Evolutionary conservation across 2,113 vertebrate species (phyloP), one percentile per base, ranked within the genome.

Genomic region (Turdus rufiventris): DNA sequence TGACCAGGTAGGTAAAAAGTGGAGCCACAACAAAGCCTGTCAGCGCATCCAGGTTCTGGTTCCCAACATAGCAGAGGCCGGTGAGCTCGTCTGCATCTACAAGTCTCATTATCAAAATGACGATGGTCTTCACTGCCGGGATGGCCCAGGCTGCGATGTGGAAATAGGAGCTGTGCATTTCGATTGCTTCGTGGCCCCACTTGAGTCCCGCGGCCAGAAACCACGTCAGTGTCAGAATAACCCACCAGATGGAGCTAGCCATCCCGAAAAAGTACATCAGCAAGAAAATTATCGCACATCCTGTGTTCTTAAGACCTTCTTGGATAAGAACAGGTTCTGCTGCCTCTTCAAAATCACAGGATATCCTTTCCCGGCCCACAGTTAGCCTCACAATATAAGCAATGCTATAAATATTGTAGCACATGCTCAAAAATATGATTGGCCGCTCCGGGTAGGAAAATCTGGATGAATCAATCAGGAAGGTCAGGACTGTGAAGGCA

Each of bases 171-270:
- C 99, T 99, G 97, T 99, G 99, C 99, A 99, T 99, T 96, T 99
- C 99, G 15, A 99, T 99, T 28, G 99, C 99, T 96, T 99, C 99
- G 0, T 99, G 99, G 80, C 99, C 99, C 99, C 99, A 99, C 93
- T 99, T 99, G 68, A 99, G 98, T 61, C 99, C 99, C 0, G 99
- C 99, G 11, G 99, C 99, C 96, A 99, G 97, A 97, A 99, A 99
- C 99, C 99, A 99, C 5, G 99, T 99, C 87, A 99, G 96, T 42
- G 99, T 99, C 94, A 99, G 98, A 91, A 99, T 99, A 89, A 99
- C 99, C 99, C 99, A 99, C 99, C 99, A 99, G 96, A 99, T 99
- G 91, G 99, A 99, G 97, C 99, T 99, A 68, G 99, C 99, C 99
- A 99, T 99, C 96, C 99, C 99, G 47, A 99, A 99, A 98, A 99